These are phyloP conservation scores for Scylla paramamosain DNA, from an alignment of 1,140 invertebrate genomes.

Conservation along the genomic window DNA sequence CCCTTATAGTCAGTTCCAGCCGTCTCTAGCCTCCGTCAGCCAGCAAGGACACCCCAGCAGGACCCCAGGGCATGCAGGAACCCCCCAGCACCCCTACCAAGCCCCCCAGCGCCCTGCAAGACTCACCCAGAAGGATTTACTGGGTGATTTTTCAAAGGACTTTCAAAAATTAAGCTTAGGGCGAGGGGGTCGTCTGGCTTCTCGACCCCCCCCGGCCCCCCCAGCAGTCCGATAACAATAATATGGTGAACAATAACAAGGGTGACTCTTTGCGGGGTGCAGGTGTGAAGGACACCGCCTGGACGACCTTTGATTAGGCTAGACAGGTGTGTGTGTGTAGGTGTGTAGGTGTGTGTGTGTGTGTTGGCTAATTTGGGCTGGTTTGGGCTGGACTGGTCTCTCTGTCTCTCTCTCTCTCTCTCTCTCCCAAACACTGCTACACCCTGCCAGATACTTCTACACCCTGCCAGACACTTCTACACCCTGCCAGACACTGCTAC, in stretches of 20 bases:
- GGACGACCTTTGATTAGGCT: slow-evolving; percentile 61
- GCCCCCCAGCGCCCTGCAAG: slow-evolving; percentile 62
- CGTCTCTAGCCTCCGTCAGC: not conserved
- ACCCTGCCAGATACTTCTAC: no score
- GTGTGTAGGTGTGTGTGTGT: not conserved
- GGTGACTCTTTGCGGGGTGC: not conserved
- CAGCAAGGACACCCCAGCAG: no score
- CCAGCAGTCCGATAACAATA: slow-evolving; percentile 58
- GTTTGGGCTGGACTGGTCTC: not conserved
- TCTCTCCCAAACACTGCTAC: not conserved
- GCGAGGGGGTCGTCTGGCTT: not conserved
- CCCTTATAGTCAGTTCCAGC: slow-evolving; percentile 70
- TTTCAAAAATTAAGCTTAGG: slow-evolving; percentile 67
- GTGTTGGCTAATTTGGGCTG: not conserved
- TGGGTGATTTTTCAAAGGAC: slow-evolving; percentile 70
- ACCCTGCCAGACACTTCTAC: no score
- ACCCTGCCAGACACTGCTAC: no score
- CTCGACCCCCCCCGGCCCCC: not conserved
- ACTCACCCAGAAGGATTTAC: slow-evolving; percentile 59
- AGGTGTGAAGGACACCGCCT: slow-evolving; percentile 28
- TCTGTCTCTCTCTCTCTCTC: not conserved
- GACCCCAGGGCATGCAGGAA: not conserved
- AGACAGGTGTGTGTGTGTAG: not conserved
- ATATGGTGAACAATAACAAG: slow-evolving; percentile 59
- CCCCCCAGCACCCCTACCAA: not conserved